A percentile compares a stretch with the other conserved stretches of the same genome.
phyloP scores from a whole-genome alignment of 2,888 invertebrate species.

The Cephus nigrinus region DNA sequence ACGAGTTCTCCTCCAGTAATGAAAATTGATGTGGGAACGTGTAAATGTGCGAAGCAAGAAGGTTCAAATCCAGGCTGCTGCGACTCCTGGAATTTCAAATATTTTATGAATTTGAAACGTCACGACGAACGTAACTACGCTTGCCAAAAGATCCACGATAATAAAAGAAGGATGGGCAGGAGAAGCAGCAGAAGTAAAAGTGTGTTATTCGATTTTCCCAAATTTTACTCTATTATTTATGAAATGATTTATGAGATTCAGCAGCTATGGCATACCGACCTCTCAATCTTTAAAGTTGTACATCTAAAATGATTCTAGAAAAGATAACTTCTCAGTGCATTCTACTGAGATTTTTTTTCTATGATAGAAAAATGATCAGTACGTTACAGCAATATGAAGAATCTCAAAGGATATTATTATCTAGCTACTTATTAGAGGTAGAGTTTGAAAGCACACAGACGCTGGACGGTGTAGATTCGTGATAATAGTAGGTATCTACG shows the following conservation, averaged over 20 bases:
- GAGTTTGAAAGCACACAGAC: slow-evolving; percentile 35
- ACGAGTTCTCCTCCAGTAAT: background rate
- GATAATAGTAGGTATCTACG: slow-evolving; percentile 39
- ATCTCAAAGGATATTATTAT: background rate
- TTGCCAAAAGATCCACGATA: background rate
- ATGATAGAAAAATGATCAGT: background rate
- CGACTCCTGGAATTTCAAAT: background rate
- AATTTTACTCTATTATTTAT: background rate
- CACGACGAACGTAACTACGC: background rate
- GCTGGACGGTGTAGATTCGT: slow-evolving; percentile 39
- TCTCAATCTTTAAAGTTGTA: no score
- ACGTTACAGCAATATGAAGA: background rate
- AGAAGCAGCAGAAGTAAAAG: background rate
- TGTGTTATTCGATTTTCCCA: background rate
- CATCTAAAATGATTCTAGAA: no score
- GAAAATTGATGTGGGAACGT: background rate
- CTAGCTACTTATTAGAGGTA: slow-evolving; percentile 35
- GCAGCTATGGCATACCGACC: no score
- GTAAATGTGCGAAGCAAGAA: background rate
- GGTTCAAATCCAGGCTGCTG: background rate
- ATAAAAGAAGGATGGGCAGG: background rate
- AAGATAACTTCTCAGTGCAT: background rate
- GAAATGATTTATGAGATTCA: no score
- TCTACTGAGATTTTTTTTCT: background rate
- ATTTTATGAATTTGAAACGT: background rate